Percentiles rank a stretch among this genome's conserved stretches.
Conservation (phyloP, 2,797 vertebrate species). For the Capromys pilorides region DNA sequence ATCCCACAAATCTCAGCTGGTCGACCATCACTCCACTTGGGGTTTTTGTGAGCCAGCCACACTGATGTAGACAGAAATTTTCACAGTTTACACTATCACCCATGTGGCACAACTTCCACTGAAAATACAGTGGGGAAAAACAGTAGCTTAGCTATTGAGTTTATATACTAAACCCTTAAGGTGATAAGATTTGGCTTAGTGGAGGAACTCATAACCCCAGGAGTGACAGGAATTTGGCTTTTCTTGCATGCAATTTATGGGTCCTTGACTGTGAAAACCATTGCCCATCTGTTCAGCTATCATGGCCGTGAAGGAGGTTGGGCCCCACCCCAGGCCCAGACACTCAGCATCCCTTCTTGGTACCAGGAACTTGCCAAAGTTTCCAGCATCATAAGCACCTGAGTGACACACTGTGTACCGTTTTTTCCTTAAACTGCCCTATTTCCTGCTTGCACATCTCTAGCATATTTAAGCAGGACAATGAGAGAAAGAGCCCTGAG, state of each 20-base stretch:
- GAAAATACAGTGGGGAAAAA: neutral
- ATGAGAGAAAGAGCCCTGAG: neutral
- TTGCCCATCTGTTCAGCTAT: conserved; percentile 58
- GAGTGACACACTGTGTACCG: neutral
- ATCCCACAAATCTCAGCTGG: conserved; percentile 74
- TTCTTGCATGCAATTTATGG: conserved; percentile 24
- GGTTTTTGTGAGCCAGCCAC: neutral
- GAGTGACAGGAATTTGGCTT: neutral
- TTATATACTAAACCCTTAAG: neutral
- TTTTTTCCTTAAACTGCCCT: neutral
- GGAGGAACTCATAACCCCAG: neutral
- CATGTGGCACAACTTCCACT: neutral
- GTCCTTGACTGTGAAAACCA: conserved; percentile 23
- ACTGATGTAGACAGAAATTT: neutral
- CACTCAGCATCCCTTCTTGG: neutral
- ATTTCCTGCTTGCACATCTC: neutral
- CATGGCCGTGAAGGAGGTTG: neutral
- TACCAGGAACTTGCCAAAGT: neutral
- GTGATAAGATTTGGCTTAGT: neutral
- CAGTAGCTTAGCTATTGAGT: neutral
- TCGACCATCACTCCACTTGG: neutral
- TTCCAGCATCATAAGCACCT: conserved; percentile 2
- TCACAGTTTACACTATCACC: neutral
- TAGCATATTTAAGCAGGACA: conserved; percentile 9
- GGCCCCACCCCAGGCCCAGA: neutral